Evolutionary conservation across 2,888 invertebrate genomes (phyloP).

Genomic region (Argyresthia albistria): DNA sequence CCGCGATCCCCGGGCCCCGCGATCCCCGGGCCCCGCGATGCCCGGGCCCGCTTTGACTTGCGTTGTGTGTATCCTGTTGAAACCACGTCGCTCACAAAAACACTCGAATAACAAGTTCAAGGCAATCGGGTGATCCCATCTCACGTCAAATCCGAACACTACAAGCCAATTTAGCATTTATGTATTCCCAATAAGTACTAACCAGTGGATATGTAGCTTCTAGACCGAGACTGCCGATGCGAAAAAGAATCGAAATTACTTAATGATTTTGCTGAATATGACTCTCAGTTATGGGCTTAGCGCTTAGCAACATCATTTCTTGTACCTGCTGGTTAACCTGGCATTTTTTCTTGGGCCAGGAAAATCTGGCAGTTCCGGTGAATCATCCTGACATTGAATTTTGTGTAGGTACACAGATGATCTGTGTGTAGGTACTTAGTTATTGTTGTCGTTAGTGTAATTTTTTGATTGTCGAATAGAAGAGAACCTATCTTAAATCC

Average conservation of each 20-base stretch:
- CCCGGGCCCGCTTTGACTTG: constrained; percentile 30
- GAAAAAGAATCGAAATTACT: constrained; percentile 3
- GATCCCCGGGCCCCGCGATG: constrained; percentile 3
- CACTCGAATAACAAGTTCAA: constrained; percentile 63
- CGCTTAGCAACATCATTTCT: too few species aligned
- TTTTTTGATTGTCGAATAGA: too few species aligned
- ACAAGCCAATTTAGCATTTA: not conserved
- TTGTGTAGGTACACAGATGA: too few species aligned
- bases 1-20: constrained; percentile 1
- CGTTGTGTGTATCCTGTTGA: constrained; percentile 30
- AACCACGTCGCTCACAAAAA: constrained; percentile 37
- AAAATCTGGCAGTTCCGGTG: too few species aligned
- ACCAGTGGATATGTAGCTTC: not conserved
- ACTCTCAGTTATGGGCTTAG: too few species aligned
- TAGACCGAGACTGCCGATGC: not conserved
- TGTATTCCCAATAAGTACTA: not conserved
- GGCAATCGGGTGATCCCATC: constrained; percentile 49
- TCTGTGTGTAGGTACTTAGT: too few species aligned
- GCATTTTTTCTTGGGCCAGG: too few species aligned
- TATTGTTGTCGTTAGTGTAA: too few species aligned
- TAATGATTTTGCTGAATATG: not conserved
- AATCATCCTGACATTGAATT: too few species aligned
- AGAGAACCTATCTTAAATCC: too few species aligned
- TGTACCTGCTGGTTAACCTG: too few species aligned
- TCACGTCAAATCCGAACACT: constrained; percentile 17